A percentile compares a stretch with the other conserved stretches of the same genome.
phyloP scores from a whole-genome alignment of 2,113 vertebrate genomes.

The Carassius auratus region DNA sequence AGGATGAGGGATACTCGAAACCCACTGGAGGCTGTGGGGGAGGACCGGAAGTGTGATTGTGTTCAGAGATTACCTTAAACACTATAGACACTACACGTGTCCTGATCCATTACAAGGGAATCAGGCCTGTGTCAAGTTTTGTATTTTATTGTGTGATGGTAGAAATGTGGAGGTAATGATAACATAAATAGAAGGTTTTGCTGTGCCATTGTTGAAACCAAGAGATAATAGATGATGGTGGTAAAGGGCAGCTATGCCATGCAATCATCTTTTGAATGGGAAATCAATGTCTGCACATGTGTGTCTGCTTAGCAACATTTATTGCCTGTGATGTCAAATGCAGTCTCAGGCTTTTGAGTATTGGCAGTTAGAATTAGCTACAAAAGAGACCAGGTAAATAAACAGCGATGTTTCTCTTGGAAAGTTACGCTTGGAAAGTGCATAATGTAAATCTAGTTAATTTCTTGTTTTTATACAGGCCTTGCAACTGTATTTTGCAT shows the following conservation, averaged over 20 bases:
- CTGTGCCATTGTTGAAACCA: background rate
- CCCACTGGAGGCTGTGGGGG: background rate
- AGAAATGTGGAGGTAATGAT: background rate
- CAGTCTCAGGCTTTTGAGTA: background rate
- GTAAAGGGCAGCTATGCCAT: background rate
- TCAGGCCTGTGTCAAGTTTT: background rate
- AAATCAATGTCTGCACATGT: slow-evolving; percentile 39
- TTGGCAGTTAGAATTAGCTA: background rate
- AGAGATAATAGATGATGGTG: slow-evolving; percentile 6
- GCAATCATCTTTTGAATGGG: slow-evolving; percentile 35
- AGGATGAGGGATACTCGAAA: background rate
- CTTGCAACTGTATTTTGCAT: background rate
- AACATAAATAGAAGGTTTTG: background rate
- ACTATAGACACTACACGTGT: background rate
- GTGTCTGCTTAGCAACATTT: slow-evolving; percentile 30
- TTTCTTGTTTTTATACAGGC: background rate
- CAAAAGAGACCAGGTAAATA: background rate
- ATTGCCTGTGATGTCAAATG: slow-evolving; percentile 24
- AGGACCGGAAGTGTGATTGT: background rate
- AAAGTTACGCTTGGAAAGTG: background rate
- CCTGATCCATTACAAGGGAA: background rate
- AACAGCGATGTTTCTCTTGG: background rate
- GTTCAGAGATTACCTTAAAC: slow-evolving; percentile 21
- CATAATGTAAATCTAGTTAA: background rate
- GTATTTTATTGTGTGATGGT: background rate